Base-by-base conservation (phyloP, 2,888 invertebrate species). In the Heteromyza rotundicornis region DNA sequence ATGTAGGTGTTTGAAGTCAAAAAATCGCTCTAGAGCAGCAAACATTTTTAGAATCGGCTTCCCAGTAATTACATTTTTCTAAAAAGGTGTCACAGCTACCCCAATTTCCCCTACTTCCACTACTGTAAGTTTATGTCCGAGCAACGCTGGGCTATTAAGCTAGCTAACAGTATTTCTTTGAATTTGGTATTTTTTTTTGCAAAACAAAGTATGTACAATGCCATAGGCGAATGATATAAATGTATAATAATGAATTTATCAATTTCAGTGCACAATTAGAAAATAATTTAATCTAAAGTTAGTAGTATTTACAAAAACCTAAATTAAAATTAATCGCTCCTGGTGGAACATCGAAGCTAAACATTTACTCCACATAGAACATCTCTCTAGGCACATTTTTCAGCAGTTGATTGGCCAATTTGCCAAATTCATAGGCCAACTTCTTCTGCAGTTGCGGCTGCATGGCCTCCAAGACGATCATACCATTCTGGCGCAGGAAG, bases 381-480 rank as follows among this genome's bases (percentile, higher is more conserved):
- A 84, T 83, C 64, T 89, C 86, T 24, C 88, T 77, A 20, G 90
- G 89, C 32, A 90, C 86, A 75, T 90, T 85, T 60, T 85, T 86
- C 59, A 90, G 80, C 62, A 90, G 80, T 73, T 89, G 87, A 80
- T 90, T 90, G 36, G 89, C 86, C 70, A 90, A 87, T 62, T 85
- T 86, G 65, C 86, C 85, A 76, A 90, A 90, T 50, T 89, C 85
- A 16, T 78, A 79, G 1, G 89, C 87, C 59, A 90, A 79, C 78
- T 90, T 89, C 72, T 85, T 86, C 69, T 87, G 87, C 64, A 90
- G 79, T 72, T 90, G 90, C 0, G 89, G 87, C 73, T 87, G 86
- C 90, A 90, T 90, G 3, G 86, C 86, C 73, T 88, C 88, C 62
- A 90, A 80, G 1, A 90, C 89, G 79, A 90, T 87, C 63, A 87